Evolutionary conservation across 1,140 invertebrate species (phyloP).

Genomic region (Cephus cinctus): DNA sequence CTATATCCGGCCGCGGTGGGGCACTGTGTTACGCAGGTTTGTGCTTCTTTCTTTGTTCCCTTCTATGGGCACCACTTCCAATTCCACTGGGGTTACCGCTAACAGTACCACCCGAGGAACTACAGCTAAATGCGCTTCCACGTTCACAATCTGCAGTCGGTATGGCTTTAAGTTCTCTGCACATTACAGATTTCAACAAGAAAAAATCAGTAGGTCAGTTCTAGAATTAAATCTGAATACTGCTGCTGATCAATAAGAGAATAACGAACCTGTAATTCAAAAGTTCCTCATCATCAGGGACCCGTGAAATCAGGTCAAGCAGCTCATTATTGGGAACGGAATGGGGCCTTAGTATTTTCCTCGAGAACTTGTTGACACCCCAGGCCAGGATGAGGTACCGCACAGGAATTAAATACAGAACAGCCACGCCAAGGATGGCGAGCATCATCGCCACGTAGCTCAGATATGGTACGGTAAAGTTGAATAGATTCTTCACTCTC

Average conservation of each 20-base stretch:
- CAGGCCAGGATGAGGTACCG: slow-evolving; percentile 92
- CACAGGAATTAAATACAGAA: slow-evolving; percentile 90
- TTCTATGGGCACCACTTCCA: slow-evolving; percentile 35
- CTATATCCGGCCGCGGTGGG: slow-evolving; percentile 50
- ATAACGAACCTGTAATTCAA: slow-evolving; percentile 60
- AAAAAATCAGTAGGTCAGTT: slow-evolving; percentile 6
- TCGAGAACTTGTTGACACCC: slow-evolving; percentile 97
- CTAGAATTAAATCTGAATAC: slow-evolving; percentile 7
- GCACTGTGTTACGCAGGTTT: slow-evolving; percentile 58
- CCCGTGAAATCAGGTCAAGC: slow-evolving; percentile 90
- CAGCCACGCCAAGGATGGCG: slow-evolving; percentile 66
- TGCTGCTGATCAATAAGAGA: slow-evolving; percentile 4
- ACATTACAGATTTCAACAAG: slow-evolving; percentile 39
- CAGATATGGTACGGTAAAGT: slow-evolving; percentile 96
- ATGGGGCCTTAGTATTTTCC: slow-evolving; percentile 90
- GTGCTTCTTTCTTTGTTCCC: slow-evolving; percentile 60
- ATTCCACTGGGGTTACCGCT: slow-evolving; percentile 15
- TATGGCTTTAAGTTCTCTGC: slow-evolving; percentile 60
- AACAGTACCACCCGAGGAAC: slow-evolving; percentile 13
- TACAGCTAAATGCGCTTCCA: slow-evolving; percentile 14
- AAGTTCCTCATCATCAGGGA: slow-evolving; percentile 93
- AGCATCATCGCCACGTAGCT: slow-evolving; percentile 88
- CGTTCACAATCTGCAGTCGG: slow-evolving; percentile 51
- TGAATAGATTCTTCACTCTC: slow-evolving; percentile 93
- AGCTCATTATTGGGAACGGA: slow-evolving; percentile 97